A percentile compares a stretch with the other conserved stretches of the same genome.
Conservation (phyloP, 2,113 vertebrate species). For the Litocranius walleri region DNA sequence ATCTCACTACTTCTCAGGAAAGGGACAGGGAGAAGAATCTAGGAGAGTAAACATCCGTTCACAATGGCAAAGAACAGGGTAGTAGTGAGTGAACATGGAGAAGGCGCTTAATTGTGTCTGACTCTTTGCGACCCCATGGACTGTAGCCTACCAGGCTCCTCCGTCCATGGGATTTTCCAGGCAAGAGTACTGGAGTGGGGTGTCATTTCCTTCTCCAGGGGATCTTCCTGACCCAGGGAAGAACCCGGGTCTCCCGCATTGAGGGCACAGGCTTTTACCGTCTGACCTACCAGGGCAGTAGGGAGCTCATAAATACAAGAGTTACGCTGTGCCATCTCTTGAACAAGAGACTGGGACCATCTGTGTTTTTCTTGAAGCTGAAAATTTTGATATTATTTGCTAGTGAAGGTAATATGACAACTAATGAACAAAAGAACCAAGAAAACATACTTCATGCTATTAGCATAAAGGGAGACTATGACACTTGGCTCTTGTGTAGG, state of each 20-base stretch:
- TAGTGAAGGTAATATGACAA: neutral
- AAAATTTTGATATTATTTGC: neutral
- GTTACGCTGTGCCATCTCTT: neutral
- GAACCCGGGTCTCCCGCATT: too few relatives aligned
- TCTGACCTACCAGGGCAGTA: neutral
- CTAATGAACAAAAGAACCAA: neutral
- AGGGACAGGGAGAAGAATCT: neutral
- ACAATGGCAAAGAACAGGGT: neutral
- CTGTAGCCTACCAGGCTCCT: too few relatives aligned
- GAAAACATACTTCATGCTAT: neutral
- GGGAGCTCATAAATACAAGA: too few relatives aligned
- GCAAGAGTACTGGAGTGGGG: too few relatives aligned
- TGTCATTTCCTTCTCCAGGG: too few relatives aligned
- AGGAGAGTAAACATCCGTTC: neutral
- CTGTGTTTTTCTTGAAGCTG: neutral
- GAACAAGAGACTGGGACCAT: neutral
- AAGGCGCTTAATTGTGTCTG: too few relatives aligned
- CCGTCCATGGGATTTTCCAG: too few relatives aligned
- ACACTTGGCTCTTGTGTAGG: neutral
- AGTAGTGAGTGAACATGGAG: too few relatives aligned
- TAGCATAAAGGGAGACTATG: neutral
- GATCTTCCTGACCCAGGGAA: too few relatives aligned
- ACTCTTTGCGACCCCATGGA: too few relatives aligned
- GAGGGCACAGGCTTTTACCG: rapidly evolving
- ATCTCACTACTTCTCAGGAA: neutral